These are phyloP conservation scores for Ypsolopha sequella DNA, from an alignment of 2,888 invertebrate species.

Conservation along the genomic window DNA sequence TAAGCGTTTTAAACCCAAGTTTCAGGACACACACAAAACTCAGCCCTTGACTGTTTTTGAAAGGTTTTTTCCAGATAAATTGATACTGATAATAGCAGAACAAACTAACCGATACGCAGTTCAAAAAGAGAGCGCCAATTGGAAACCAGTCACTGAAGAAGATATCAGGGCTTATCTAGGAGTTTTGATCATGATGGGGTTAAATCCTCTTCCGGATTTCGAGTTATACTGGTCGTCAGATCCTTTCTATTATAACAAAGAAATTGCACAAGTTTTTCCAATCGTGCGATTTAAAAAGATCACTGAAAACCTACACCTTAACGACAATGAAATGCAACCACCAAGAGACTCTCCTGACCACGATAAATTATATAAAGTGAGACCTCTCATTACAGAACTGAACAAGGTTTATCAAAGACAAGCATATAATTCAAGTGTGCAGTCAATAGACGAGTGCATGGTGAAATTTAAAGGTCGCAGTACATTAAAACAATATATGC, in stretches of 20 bases:
- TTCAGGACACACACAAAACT: constrained; percentile 2
- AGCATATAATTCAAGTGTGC: constrained; percentile 5
- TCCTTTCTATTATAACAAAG: constrained; percentile 13
- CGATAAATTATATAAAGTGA: constrained; percentile 11
- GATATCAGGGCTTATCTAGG: constrained; percentile 17
- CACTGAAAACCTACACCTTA: constrained; percentile 11
- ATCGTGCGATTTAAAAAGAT: constrained; percentile 14
- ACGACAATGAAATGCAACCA: constrained; percentile 10
- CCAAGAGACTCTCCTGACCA: constrained; percentile 6
- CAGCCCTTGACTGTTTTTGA: constrained; percentile 12
- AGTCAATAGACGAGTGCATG: constrained; percentile 15
- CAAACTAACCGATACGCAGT: constrained; percentile 7
- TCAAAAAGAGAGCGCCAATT: constrained; percentile 4
- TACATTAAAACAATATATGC: constrained; percentile 15
- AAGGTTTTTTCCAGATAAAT: constrained; percentile 16
- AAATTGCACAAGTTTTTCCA: constrained; percentile 17
- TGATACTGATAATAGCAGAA: constrained; percentile 10
- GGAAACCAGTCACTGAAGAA: constrained; percentile 11
- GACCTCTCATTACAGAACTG: constrained; percentile 9
- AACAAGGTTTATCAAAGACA: constrained; percentile 9
- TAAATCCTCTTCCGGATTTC: constrained; percentile 13
- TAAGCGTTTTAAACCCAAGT: constrained; percentile 4
- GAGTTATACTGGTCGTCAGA: constrained; percentile 19
- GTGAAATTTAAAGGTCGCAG: constrained; percentile 13
- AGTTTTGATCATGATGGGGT: constrained; percentile 16